These are phyloP conservation scores for Lethenteron camtschaticum DNA, from an alignment of 2,113 vertebrate genomes.

Conservation along the genomic window DNA sequence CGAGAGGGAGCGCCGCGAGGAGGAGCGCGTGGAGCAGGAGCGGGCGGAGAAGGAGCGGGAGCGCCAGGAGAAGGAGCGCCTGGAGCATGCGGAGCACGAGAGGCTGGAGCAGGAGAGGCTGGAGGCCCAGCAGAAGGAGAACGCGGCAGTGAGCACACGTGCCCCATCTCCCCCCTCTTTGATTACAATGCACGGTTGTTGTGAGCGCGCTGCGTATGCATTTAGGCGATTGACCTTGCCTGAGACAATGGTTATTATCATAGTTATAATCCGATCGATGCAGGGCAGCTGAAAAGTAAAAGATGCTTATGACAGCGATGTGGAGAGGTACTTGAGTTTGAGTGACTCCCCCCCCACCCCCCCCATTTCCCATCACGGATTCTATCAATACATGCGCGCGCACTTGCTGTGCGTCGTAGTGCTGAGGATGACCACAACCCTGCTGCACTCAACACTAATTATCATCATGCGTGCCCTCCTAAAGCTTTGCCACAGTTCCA, in stretches of 20 bases:
- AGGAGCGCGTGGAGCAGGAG: conserved; percentile 20
- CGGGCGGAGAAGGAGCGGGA: conserved; percentile 38
- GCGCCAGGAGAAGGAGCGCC: conserved; percentile 35
- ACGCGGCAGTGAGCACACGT: background rate
- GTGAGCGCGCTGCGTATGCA: background rate
- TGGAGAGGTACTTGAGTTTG: background rate
- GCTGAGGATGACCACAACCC: no score
- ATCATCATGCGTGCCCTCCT: no score
- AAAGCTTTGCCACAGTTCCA: no score
- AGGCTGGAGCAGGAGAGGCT: conserved; percentile 10
- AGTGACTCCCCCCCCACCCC: no score
- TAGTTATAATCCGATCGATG: background rate
- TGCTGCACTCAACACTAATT: no score
- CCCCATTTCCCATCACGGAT: no score
- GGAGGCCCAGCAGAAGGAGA: conserved; percentile 1
- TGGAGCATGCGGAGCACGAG: conserved; percentile 24
- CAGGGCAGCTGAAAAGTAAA: background rate
- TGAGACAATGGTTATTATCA: background rate
- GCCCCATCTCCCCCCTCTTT: no score
- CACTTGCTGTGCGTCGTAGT: no score
- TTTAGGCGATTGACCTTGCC: background rate
- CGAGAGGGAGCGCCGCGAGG: conserved; percentile 38
- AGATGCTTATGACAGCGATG: background rate
- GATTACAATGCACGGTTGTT: background rate
- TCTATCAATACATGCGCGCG: no score